These are phyloP conservation scores for Lucifuga dentata DNA, from an alignment of 2,113 vertebrate genomes.

Conservation along the genomic window DNA sequence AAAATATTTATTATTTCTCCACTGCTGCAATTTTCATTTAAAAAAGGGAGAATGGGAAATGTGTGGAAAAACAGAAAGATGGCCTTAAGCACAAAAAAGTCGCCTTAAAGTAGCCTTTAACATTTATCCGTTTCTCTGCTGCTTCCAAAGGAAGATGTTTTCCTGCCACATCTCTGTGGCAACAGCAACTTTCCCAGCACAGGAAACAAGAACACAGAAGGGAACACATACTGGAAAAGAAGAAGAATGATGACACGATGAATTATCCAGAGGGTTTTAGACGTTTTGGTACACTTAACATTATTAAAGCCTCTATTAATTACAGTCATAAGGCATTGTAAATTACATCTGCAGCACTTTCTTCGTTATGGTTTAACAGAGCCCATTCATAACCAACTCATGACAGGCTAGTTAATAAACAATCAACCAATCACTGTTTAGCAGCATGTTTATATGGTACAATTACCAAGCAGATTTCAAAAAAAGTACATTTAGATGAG, in stretches of 20 bases:
- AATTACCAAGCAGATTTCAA: slow-evolving; percentile 23
- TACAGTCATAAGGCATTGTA: slow-evolving; percentile 56
- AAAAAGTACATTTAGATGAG: slow-evolving; percentile 8
- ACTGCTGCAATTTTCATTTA: slow-evolving; percentile 38
- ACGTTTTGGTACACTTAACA: slow-evolving; percentile 68
- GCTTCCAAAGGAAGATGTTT: slow-evolving; percentile 67
- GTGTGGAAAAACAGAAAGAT: slow-evolving; percentile 44
- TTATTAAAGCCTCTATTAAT: slow-evolving; percentile 69
- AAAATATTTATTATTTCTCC: slow-evolving; percentile 37
- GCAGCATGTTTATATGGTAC: slow-evolving; percentile 17
- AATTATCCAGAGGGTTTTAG: slow-evolving; percentile 64
- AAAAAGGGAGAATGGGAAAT: slow-evolving; percentile 34
- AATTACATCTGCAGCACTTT: slow-evolving; percentile 54
- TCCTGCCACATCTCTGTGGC: slow-evolving; percentile 73
- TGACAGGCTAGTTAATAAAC: slow-evolving; percentile 53
- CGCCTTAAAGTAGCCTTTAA: slow-evolving; percentile 39
- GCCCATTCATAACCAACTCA: slow-evolving; percentile 46
- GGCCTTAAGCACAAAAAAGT: slow-evolving; percentile 42
- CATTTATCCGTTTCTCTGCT: slow-evolving; percentile 60
- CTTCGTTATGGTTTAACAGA: slow-evolving; percentile 45
- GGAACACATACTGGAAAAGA: slow-evolving; percentile 48
- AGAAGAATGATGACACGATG: slow-evolving; percentile 65
- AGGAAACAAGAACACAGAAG: slow-evolving; percentile 57
- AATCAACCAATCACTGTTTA: slow-evolving; percentile 46
- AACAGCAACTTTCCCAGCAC: slow-evolving; percentile 67